Percentiles rank a stretch among this genome's conserved stretches.
phyloP scores from a whole-genome alignment of 2,888 invertebrate species.

The Nudaria mundana region DNA sequence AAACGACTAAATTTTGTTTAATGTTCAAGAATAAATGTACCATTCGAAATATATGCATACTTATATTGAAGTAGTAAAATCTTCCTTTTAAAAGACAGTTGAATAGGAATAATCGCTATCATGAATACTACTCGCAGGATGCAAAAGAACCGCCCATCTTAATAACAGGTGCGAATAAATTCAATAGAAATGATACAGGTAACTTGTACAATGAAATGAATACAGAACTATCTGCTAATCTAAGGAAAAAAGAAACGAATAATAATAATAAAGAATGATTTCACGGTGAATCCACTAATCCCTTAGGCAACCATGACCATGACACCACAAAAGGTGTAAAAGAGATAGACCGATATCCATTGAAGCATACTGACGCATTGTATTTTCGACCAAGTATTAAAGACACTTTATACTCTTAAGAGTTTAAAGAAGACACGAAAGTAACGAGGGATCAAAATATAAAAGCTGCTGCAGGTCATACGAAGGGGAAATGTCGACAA shows the following conservation, averaged over 20 bases:
- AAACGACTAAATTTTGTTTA: no score
- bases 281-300: conserved; percentile 64
- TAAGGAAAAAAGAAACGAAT: conserved; percentile 37
- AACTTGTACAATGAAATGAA: conserved; percentile 38
- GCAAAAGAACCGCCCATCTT: conserved; percentile 11
- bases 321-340: conserved; percentile 57
- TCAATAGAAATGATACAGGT: conserved; percentile 39
- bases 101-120: no score
- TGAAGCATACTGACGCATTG: conserved; percentile 64
- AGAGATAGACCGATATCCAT: conserved; percentile 56
- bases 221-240: conserved; percentile 38
- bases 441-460: conserved; percentile 39
- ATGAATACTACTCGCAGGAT: conserved; percentile 14
- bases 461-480: conserved; percentile 52
- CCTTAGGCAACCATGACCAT: conserved; percentile 52
- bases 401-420: conserved; percentile 31
- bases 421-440: conserved; percentile 19
- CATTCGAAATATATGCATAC: no score
- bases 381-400: conserved; percentile 32
- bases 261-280: conserved; percentile 45
- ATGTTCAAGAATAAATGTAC: no score
- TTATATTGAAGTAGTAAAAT: no score
- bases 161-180: conserved; percentile 24
- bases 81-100: no score
- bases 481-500: conserved; percentile 63